A percentile compares a stretch with the other conserved stretches of the same genome.
Evolutionary conservation across 1,140 invertebrate species (phyloP).

Genomic region (Ostrea denselamellosa): DNA sequence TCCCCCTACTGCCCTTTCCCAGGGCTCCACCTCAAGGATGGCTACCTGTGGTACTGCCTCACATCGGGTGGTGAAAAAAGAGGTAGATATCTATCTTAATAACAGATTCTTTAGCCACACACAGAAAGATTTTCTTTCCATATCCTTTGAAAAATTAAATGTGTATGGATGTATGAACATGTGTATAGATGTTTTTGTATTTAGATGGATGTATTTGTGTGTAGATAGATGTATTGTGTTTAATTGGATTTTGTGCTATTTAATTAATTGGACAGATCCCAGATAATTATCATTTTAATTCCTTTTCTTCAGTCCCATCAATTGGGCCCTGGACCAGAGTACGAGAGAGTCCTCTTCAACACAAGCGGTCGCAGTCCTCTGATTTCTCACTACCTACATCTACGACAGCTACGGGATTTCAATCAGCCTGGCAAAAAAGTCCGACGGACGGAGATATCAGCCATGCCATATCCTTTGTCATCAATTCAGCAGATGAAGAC

Average conservation of each 20-base stretch:
- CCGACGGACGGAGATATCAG: conserved; percentile 64
- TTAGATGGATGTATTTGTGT: no score
- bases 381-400: conserved; percentile 74
- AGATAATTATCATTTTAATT: background rate
- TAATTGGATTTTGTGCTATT: background rate
- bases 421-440: conserved; percentile 71
- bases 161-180: no score
- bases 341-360: conserved; percentile 75
- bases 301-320: conserved; percentile 71
- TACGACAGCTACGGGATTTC: conserved; percentile 68
- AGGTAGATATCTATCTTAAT: background rate
- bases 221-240: no score
- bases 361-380: conserved; percentile 73
- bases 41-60: conserved; percentile 63
- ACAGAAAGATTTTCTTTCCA: no score
- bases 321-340: conserved; percentile 67
- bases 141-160: no score
- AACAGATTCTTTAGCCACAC: no score
- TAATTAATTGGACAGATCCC: background rate
- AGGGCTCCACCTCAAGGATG: conserved; percentile 57
- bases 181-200: no score
- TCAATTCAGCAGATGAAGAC: background rate
- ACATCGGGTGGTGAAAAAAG: conserved; percentile 57
- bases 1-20: conserved; percentile 26
- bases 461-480: conserved; percentile 25